Evolutionary conservation across 2,113 vertebrate species (phyloP), one percentile per base, ranked within the genome.

Genomic region (Colius striatus): DNA sequence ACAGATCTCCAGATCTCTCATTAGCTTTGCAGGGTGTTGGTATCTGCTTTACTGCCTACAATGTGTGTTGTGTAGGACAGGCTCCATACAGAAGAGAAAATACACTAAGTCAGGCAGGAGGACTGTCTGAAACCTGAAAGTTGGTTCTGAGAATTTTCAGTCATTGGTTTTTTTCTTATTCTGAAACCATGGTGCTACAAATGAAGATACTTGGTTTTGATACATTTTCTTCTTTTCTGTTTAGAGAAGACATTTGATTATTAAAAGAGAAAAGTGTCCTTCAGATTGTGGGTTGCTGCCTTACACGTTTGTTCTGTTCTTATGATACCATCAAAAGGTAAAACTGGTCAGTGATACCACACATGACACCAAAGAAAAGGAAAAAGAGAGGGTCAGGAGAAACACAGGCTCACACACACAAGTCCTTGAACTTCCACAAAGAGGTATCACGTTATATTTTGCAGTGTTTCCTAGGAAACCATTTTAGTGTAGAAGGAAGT

Each of bases 391-490:
- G 76, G 91, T 92, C 73, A 77, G 80, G 62, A 94, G 84, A 94
- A 70, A 66, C n/a, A 72, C 72, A 80, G 5, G 4, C 66, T 47
- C 0, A 6, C 21, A n/a, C 67, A 84, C 74, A 81, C 53, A 92
- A 95, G 90, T 97, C 97, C 97, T 98, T 98, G 97, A 98, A 98
- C 96, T 97, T 96, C 92, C 81, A 96, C 94, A 92, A 96, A 97
- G 95, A 96, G 82, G 74, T 97, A 96, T 94, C 82, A 26, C 50
- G 34, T 97, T 98, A 95, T 96, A 88, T 95, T 96, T 97, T 96
- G 84, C 94, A 91, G 94, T 87, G 97, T 98, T 98, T 97, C 98
- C 98, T 97, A 98, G 98, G 98, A 97, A 98, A 98, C 98, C 94
- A 91, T 94, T 97, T 97, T 86, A 80, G 94, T 90, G 93, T 97